Base-by-base conservation (phyloP, 2,113 vertebrate species). In the Labeo rohita region DNA sequence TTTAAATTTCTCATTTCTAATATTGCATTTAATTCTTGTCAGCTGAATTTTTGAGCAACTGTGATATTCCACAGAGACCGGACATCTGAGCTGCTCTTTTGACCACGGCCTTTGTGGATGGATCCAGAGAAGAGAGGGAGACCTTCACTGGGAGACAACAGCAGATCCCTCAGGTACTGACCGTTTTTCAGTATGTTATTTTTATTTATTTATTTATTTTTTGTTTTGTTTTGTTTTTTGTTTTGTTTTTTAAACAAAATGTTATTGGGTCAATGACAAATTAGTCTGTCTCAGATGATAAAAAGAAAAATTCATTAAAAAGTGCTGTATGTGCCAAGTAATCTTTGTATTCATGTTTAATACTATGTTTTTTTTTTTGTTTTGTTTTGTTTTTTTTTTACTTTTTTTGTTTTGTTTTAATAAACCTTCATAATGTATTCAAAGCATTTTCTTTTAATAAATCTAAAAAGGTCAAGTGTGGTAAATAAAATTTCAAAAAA, bases 41-140 rank as follows among this genome's bases (percentile, higher is more conserved):
- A 68, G 8, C 15, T 39, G 7, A 0, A 18, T 16, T 36, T 68
- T 72, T 43, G 3, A 43, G 8, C 68, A 39, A 72, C 18, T 72
- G 36, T 77, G n/a, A 3, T 54, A 54, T 77, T 77, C 49, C 21
- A 76, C 87, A 99, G 98, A 95, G 65, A 84, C 94, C 5, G 94
- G 97, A 39, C 89, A 96, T 47, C 96, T 98, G 90, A 98, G 96
- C 92, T 99, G 98, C 85, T 95, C 95, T 74, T 99, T 99, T 92
- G 97, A 99, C 73, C 91, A 96, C 1, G 97, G 98, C 6, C 94
- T 99, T 7, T 99, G 98, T 11, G 96, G 96, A 3, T 99, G 98
- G 98, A 96, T 98, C 89, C 94, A 95, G 83, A 95, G 96, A 88
- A 96, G 92, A 92, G 95, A 97, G 0, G 96, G 95, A 43, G 96